Evolutionary conservation across 53 echinoderm and acorn worm species (phyloP).

Genomic region (Crossaster papposus): DNA sequence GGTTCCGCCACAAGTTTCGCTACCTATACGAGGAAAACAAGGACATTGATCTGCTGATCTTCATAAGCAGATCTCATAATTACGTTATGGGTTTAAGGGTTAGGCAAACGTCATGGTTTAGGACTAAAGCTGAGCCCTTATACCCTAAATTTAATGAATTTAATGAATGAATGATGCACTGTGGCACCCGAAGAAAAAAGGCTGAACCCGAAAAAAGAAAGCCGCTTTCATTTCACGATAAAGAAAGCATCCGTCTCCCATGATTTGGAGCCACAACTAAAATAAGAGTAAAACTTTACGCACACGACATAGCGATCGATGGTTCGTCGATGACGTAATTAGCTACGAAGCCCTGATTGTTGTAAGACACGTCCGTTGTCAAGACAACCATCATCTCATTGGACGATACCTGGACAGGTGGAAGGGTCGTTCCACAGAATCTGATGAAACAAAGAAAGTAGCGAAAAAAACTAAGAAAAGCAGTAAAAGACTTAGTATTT

Average conservation of each 20-base stretch:
- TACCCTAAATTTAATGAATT: neutral
- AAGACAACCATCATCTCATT: conserved; percentile 52
- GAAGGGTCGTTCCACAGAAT: conserved; percentile 43
- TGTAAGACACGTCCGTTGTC: conserved; percentile 39
- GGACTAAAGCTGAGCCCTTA: neutral
- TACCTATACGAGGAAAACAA: too few species aligned
- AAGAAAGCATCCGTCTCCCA: too few species aligned
- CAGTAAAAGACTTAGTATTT: neutral
- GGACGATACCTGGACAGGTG: conserved; percentile 12
- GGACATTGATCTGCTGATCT: too few species aligned
- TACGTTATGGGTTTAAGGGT: too few species aligned
- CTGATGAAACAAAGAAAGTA: neutral
- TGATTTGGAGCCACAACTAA: too few species aligned
- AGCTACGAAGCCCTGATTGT: conserved; percentile 44
- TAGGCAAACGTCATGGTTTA: neutral
- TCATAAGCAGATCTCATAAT: too few species aligned
- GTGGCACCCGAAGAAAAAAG: too few species aligned
- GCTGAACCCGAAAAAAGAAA: too few species aligned
- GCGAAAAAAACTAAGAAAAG: neutral
- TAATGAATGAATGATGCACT: too few species aligned
- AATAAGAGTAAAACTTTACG: neutral
- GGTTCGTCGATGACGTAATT: conserved; percentile 52
- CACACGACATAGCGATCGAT: neutral
- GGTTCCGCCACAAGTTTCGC: too few species aligned
- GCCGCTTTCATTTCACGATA: too few species aligned